Conservation (phyloP, 2,797 vertebrate genomes). For the Acanthurus leucopareius region DNA sequence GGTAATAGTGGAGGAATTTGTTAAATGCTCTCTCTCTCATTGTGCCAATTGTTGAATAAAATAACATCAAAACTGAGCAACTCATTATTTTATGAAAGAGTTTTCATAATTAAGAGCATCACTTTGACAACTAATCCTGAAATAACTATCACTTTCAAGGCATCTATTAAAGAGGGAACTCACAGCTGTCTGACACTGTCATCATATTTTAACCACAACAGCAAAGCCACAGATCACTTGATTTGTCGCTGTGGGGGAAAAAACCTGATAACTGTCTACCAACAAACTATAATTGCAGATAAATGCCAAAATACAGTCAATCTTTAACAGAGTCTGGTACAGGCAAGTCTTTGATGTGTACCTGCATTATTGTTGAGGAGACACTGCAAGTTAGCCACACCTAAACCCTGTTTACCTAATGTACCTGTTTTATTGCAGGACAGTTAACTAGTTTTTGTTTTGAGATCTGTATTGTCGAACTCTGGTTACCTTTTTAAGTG, state of each 20-base stretch:
- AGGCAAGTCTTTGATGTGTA: constrained; percentile 24
- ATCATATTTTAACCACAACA: constrained; percentile 34
- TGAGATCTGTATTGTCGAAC: background rate
- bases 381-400: constrained; percentile 49
- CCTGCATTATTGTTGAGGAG: constrained; percentile 17
- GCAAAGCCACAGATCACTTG: constrained; percentile 16
- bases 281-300: background rate
- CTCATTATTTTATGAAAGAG: background rate
- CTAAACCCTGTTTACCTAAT: constrained; percentile 31
- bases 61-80: background rate
- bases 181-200: constrained; percentile 9
- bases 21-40: constrained; percentile 18
- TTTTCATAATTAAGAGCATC: background rate
- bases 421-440: background rate
- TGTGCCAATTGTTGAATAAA: background rate
- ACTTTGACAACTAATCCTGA: background rate
- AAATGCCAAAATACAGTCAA: background rate
- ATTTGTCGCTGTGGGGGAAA: constrained; percentile 7
- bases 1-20: background rate
- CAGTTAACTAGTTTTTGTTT: background rate
- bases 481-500: background rate
- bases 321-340: background rate
- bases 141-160: background rate
- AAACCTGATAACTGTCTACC: background rate
- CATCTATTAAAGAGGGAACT: constrained; percentile 1